These are phyloP conservation scores for Eidolon dupreanum DNA, from an alignment of 2,797 vertebrate genomes.

Conservation along the genomic window DNA sequence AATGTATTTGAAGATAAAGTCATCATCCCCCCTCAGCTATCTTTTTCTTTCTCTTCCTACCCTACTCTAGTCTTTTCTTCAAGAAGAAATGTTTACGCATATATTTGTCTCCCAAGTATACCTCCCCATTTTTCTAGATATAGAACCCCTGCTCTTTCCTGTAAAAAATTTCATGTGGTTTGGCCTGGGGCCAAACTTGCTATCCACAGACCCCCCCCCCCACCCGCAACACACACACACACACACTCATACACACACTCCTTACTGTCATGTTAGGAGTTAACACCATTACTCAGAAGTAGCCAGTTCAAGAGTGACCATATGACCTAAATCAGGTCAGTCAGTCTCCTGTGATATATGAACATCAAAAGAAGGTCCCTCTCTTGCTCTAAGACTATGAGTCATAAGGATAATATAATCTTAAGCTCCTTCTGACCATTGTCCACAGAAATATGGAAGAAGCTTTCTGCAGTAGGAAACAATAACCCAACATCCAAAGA, in stretches of 20 bases:
- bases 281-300: not conserved
- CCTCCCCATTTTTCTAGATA: not conserved
- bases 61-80: not conserved
- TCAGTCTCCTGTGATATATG: not conserved
- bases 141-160: not conserved
- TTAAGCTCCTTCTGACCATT: not conserved
- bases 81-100: not conserved
- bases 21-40: not conserved
- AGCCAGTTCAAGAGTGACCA: not conserved
- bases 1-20: not conserved
- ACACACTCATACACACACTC: not conserved
- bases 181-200: not conserved
- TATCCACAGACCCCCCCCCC: not conserved
- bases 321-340: not conserved
- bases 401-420: not conserved
- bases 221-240: not conserved
- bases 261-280: not conserved
- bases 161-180: not conserved
- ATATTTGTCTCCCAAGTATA: not conserved
- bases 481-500: not conserved
- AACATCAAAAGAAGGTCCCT: not conserved
- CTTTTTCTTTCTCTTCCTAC: not conserved
- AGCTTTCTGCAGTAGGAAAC: not conserved
- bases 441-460: not conserved
- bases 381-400: not conserved